Evolutionary conservation across 1,140 invertebrate species (phyloP), one percentile per base, ranked within the genome.

Genomic region (Gonatopus flavifemur): DNA sequence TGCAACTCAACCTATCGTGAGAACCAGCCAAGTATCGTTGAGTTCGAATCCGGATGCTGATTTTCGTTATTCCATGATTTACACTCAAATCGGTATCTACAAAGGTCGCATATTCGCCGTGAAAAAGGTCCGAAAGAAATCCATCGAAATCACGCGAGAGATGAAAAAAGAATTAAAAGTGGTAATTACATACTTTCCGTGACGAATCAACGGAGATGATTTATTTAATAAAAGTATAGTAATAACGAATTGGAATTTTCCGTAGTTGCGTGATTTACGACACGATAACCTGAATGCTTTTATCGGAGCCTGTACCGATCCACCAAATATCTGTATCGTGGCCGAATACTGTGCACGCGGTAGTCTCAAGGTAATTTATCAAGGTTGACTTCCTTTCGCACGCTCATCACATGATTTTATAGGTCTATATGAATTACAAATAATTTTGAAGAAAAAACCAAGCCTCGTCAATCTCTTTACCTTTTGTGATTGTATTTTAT

Each of bases 111-210:
- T 88, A 12, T 88, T 96, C 25, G 92, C 94, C 0, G 85, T 98
- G 9, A 96, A 96, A 64, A 86, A 87, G 42, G 82, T 96, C 1
- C 80, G 87, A 42, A 90, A 91, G 66, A 91, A 91, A 74, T 87
- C 88, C 25, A 87, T 96, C 16, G 94, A 97, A 62, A 90, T 97
- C 8, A 94, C 86, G 0, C 79, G 94, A 36, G 87, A 89, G 62
- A 94, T 96, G 82, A 96, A 97, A 70, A 95, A 94, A 66, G 93
- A 98, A 80, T 82, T 98, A 36, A 97, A 97, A 85, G 83, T 91
- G 74, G 91, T 91, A 72, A 83, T 80, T n/a, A 22, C 19, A 28
- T 35, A 10, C 42, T 30, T 6, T 19, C n/a, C 31, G 5, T n/a
- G 35, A 2, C 10, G 15, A 15, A 19, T 20, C 8, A 37, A 39